Conservation (phyloP, 2,888 invertebrate species). For the Digitonthophagus gazella region DNA sequence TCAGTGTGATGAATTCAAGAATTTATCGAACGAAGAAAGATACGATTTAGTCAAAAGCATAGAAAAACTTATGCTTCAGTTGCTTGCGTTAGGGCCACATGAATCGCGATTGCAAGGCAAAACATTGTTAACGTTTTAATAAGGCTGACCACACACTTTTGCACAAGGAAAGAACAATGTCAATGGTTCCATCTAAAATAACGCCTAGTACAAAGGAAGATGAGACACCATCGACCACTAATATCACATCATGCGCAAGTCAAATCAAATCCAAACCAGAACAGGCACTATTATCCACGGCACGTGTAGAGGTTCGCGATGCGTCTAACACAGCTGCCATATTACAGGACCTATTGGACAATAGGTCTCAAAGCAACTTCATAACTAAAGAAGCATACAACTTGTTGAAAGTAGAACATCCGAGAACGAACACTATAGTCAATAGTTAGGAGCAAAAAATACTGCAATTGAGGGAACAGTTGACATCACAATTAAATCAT, state of each 20-base stretch:
- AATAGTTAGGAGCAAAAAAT: slow-evolving; percentile 4
- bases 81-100: too few species aligned
- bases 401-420: not conserved
- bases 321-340: not conserved
- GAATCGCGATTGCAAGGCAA: too few species aligned
- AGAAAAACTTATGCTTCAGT: too few species aligned
- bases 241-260: too few species aligned
- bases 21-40: not conserved
- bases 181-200: not conserved
- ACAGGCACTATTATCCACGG: slow-evolving; percentile 10
- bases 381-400: slow-evolving; percentile 12
- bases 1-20: not conserved
- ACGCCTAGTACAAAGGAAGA: not conserved
- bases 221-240: not conserved
- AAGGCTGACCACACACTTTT: too few species aligned
- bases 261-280: too few species aligned
- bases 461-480: not conserved
- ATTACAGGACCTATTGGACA: slow-evolving; percentile 18
- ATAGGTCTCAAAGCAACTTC: slow-evolving; percentile 21
- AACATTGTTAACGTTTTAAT: too few species aligned
- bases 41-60: too few species aligned
- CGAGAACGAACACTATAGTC: not conserved
- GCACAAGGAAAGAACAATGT: too few species aligned
- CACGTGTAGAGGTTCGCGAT: slow-evolving; percentile 14
- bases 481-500: slow-evolving; percentile 12